Conservation (phyloP, 2,797 vertebrate genomes). For the Vespertilio murinus region DNA sequence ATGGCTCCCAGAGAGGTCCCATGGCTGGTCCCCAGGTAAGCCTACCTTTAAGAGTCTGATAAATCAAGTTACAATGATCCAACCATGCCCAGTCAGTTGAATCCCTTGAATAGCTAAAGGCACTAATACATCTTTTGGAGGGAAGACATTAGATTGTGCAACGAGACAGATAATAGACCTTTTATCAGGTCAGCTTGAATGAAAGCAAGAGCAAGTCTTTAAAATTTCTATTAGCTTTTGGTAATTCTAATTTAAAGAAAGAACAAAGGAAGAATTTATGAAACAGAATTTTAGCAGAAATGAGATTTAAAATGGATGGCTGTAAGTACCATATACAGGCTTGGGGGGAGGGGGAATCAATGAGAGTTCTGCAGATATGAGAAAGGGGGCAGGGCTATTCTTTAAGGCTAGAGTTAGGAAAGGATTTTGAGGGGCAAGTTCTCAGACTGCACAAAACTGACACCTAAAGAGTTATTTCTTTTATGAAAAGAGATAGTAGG, state of each 20-base stretch:
- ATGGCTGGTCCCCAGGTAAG: not conserved
- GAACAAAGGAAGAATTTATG: conserved; percentile 57
- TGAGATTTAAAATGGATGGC: conserved; percentile 48
- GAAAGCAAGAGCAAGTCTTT: conserved; percentile 55
- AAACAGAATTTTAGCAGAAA: conserved; percentile 58
- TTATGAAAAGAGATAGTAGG: not conserved
- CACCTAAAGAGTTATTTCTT: not conserved
- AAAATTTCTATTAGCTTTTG: conserved; percentile 43
- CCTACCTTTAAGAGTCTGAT: conserved; percentile 73
- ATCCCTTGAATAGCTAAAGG: conserved; percentile 84
- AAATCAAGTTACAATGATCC: conserved; percentile 83
- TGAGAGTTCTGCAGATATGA: not conserved
- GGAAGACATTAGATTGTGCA: conserved; percentile 83
- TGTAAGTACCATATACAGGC: conserved; percentile 37
- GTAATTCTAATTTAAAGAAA: conserved; percentile 65
- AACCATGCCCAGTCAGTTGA: conserved; percentile 80
- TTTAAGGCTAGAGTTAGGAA: not conserved
- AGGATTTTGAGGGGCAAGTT: not conserved
- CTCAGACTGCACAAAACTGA: not conserved
- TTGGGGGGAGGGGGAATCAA: no score
- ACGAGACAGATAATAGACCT: conserved; percentile 84
- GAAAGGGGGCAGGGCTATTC: not conserved
- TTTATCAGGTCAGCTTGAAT: conserved; percentile 66
- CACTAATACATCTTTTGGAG: conserved; percentile 83
- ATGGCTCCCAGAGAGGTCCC: not conserved